phyloP scores from a whole-genome alignment of 2,888 invertebrate species.

The Lasioglossum morio region DNA sequence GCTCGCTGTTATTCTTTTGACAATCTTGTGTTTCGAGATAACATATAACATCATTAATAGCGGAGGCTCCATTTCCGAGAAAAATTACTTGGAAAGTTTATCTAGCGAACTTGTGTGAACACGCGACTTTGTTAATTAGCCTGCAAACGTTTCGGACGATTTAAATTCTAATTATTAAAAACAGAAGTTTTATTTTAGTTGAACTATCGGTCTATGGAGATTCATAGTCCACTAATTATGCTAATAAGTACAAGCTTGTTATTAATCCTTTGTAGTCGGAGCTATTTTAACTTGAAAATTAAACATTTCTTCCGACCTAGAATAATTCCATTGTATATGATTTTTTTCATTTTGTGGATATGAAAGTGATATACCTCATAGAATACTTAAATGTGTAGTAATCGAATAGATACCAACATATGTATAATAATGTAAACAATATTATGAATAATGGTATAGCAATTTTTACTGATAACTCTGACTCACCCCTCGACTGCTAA shows the following conservation, averaged over 20 bases:
- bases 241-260: background rate
- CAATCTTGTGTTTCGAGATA: background rate
- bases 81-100: background rate
- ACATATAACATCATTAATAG: background rate
- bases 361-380: too few relatives aligned
- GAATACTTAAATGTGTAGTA: too few relatives aligned
- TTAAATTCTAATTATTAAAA: background rate
- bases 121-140: background rate
- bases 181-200: background rate
- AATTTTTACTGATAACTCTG: too few relatives aligned
- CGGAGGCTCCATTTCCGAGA: background rate
- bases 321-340: too few relatives aligned
- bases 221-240: background rate
- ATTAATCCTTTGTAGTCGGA: background rate
- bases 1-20: background rate
- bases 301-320: too few relatives aligned
- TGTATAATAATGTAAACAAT: too few relatives aligned
- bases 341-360: too few relatives aligned
- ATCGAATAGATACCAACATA: too few relatives aligned
- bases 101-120: background rate
- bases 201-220: background rate
- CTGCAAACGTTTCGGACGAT: background rate
- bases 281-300: too few relatives aligned
- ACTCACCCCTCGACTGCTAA: too few relatives aligned
- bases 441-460: too few relatives aligned